phyloP scores from a whole-genome alignment of 2,888 invertebrate species.

The Cryptophagus acutangulus region DNA sequence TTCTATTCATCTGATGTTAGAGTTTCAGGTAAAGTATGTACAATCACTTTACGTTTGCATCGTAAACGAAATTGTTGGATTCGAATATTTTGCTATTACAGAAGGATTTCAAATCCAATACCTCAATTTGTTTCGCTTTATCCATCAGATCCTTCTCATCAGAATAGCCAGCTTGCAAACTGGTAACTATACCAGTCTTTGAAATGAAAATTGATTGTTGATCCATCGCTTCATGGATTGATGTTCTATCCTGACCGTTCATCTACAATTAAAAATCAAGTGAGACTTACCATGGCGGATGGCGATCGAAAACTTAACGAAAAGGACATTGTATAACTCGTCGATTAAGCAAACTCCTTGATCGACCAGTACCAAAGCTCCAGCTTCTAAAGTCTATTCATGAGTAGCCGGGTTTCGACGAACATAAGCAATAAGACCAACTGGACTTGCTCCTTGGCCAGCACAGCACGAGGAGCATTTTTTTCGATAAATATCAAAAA shows the following conservation, averaged over 20 bases:
- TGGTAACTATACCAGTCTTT: slow-evolving; percentile 98
- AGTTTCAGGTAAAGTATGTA: slow-evolving; percentile 69
- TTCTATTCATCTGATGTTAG: slow-evolving; percentile 29
- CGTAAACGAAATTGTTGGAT: slow-evolving; percentile 81
- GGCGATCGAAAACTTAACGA: slow-evolving; percentile 7
- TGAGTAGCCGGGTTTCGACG: slow-evolving; percentile 83
- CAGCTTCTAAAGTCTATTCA: slow-evolving; percentile 99
- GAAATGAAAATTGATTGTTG: slow-evolving; percentile 99
- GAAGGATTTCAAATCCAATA: slow-evolving; percentile 83
- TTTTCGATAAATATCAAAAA: slow-evolving; percentile 96
- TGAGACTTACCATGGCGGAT: background rate
- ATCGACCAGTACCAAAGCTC: slow-evolving; percentile 95
- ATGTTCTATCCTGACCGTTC: slow-evolving; percentile 97
- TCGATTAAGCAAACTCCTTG: slow-evolving; percentile 98
- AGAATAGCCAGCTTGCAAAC: slow-evolving; percentile 94
- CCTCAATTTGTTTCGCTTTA: slow-evolving; percentile 78
- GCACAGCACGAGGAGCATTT: slow-evolving; percentile 95
- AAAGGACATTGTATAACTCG: slow-evolving; percentile 88
- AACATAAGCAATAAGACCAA: slow-evolving; percentile 97
- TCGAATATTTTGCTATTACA: slow-evolving; percentile 88
- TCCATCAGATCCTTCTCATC: slow-evolving; percentile 78
- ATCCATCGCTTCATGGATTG: slow-evolving; percentile 99
- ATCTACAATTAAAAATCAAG: slow-evolving; percentile 54
- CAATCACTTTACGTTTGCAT: slow-evolving; percentile 78
- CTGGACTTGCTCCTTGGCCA: slow-evolving; percentile 97